A percentile compares a stretch with the other conserved stretches of the same genome.
Evolutionary conservation across 2,888 invertebrate genomes (phyloP).

Genomic region (Rhodophaea formosa): DNA sequence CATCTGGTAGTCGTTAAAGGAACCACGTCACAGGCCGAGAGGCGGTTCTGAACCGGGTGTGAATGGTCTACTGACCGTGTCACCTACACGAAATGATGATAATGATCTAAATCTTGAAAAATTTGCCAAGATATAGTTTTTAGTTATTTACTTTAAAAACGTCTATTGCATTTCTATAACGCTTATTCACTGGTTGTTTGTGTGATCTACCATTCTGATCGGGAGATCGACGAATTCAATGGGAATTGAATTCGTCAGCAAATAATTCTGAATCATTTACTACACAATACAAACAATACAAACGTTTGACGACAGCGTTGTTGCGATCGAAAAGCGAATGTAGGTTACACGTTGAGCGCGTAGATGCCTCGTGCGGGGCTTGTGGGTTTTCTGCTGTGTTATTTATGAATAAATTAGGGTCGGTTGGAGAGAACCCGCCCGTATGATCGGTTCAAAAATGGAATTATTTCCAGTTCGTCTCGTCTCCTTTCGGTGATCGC

Average conservation of each 20-base stretch:
- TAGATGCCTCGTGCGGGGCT: constrained; percentile 1
- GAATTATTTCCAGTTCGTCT: constrained; percentile 55
- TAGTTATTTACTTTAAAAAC: too few species aligned
- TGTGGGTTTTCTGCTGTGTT: constrained; percentile 35
- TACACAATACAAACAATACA: not conserved
- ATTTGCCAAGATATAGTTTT: too few species aligned
- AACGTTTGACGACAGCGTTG: not conserved
- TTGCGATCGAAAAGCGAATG: not conserved
- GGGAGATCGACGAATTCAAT: too few species aligned
- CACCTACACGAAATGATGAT: too few species aligned
- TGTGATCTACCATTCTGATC: too few species aligned
- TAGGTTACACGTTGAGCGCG: not conserved
- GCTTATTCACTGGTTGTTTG: too few species aligned
- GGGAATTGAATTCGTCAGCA: not conserved
- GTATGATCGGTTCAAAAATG: constrained; percentile 59
- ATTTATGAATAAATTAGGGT: constrained; percentile 56
- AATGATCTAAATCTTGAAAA: too few species aligned
- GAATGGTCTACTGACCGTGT: too few species aligned
- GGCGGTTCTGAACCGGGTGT: too few species aligned
- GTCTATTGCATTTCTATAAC: too few species aligned
- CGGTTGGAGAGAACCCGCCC: constrained; percentile 39
- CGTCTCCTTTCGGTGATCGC: constrained; percentile 35
- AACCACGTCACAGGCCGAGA: too few species aligned
- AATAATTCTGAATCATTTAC: not conserved
- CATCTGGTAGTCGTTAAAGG: too few species aligned